Evolutionary conservation across 2,888 invertebrate genomes (phyloP).

Genomic region (Portevinia maculata): DNA sequence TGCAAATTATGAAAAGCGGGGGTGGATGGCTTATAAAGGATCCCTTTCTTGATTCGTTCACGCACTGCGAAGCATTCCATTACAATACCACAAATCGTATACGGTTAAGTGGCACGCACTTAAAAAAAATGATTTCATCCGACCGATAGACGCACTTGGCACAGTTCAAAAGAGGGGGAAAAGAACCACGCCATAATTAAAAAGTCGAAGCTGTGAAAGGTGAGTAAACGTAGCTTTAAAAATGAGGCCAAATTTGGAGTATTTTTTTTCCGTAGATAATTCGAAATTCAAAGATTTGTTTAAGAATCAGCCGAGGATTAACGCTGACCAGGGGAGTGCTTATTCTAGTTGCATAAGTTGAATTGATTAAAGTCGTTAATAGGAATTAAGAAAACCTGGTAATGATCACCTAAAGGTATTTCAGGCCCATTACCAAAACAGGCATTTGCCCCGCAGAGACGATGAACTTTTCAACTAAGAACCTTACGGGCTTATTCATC

Average conservation of each 20-base stretch:
- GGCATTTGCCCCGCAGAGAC: too few relatives aligned
- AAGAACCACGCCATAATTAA: slow-evolving; percentile 33
- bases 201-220: slow-evolving; percentile 32
- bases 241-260: slow-evolving; percentile 20
- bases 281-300: neutral
- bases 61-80: slow-evolving; percentile 55
- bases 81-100: slow-evolving; percentile 45
- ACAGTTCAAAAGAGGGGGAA: slow-evolving; percentile 9
- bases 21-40: slow-evolving; percentile 42
- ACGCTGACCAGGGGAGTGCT: too few relatives aligned
- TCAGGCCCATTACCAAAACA: too few relatives aligned
- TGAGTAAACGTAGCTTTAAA: slow-evolving; percentile 25
- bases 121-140: slow-evolving; percentile 50
- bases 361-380: slow-evolving; percentile 6
- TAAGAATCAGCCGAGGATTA: neutral
- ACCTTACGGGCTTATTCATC: too few relatives aligned
- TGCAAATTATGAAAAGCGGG: slow-evolving; percentile 47
- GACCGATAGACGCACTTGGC: slow-evolving; percentile 31
- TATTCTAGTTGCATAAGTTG: too few relatives aligned
- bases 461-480: too few relatives aligned
- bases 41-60: slow-evolving; percentile 44
- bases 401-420: too few relatives aligned
- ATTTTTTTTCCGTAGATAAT: neutral
- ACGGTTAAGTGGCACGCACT: slow-evolving; percentile 54
- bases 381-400: neutral